Evolutionary conservation across 1,140 invertebrate species (phyloP), one percentile per base, ranked within the genome.

Genomic region (Aricia agestis): DNA sequence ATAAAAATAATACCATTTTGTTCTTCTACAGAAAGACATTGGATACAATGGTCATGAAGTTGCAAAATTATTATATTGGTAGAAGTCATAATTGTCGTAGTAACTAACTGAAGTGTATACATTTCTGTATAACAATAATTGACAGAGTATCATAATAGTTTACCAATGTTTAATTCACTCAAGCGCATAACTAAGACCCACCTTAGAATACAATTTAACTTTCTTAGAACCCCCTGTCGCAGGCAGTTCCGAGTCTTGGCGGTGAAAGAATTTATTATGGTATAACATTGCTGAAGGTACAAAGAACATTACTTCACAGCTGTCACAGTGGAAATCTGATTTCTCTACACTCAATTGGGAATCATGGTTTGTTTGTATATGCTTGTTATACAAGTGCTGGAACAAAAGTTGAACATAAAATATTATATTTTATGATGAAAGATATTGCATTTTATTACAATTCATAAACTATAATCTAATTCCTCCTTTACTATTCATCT

Each of bases 221-320:
- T 91, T 91, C 71, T 87, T 91, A 19, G 89, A 89, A 13, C 81
- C 77, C 15, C 89, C 89, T 74, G 89, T 72, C 61, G 76, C 66
- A 10, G 81, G 81, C 45, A 89, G 25, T 42, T 91, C 89, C 36
- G 79, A 81, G 10, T 89, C 91, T 77, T 94, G 91, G 83, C 94
- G 90, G 78, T 95, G 95, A 76, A 93, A 93, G 52, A 94, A 95
- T 76, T 93, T 93, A 75, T 93, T 92, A 75, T 95, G 95, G 83
- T 94, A 94, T 72, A 93, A 80, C 79, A 94, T 90, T n/a, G 94
- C 94, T 66, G 92, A 90, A n/a, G 90, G 76, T 63, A 92, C 91
- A 80, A 92, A 93, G 79, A 95, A 95, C 69, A 92, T 79, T 61
- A 93, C 93, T 73, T 92, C 86, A 78, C 95, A 95, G 32, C 93